These are phyloP conservation scores for Drosophila bipectinata DNA, from an alignment of 1,140 invertebrate genomes.

Conservation along the genomic window DNA sequence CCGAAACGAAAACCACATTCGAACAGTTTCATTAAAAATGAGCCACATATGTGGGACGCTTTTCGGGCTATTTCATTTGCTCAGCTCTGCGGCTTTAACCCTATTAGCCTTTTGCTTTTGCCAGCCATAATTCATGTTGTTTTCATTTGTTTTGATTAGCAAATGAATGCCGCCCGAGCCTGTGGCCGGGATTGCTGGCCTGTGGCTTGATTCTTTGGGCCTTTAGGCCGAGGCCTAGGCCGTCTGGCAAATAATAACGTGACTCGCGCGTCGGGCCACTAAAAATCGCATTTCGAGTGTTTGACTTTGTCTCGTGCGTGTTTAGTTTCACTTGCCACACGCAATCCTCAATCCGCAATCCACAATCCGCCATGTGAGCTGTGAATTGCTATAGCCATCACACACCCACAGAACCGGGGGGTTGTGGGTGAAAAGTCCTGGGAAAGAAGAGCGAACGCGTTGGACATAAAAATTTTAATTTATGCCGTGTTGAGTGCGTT, in stretches of 20 bases:
- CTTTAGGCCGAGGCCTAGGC: neutral
- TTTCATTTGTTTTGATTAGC: constrained; percentile 82
- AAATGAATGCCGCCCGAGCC: constrained; percentile 60
- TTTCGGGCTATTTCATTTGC: constrained; percentile 59
- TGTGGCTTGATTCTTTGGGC: constrained; percentile 23
- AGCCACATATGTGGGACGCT: constrained; percentile 32
- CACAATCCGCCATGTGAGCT: constrained; percentile 37
- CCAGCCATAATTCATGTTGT: constrained; percentile 72
- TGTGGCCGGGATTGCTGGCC: constrained; percentile 27
- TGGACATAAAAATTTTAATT: constrained; percentile 73
- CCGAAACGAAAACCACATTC: constrained; percentile 55
- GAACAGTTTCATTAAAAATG: constrained; percentile 72
- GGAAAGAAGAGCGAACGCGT: constrained; percentile 17
- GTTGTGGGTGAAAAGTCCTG: neutral
- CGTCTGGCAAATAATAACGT: constrained; percentile 67
- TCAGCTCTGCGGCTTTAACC: constrained; percentile 71
- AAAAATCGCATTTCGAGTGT: constrained; percentile 66
- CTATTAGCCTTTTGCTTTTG: constrained; percentile 64
- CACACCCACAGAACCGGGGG: constrained; percentile 10
- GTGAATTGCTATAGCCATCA: constrained; percentile 49
- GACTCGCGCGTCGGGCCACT: constrained; percentile 60
- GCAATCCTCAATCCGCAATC: constrained; percentile 45
- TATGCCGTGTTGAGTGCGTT: constrained; percentile 79
- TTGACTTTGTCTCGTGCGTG: constrained; percentile 62
- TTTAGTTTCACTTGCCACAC: constrained; percentile 71